Conservation (phyloP, 2,888 invertebrate species). For the Lithophane socia region DNA sequence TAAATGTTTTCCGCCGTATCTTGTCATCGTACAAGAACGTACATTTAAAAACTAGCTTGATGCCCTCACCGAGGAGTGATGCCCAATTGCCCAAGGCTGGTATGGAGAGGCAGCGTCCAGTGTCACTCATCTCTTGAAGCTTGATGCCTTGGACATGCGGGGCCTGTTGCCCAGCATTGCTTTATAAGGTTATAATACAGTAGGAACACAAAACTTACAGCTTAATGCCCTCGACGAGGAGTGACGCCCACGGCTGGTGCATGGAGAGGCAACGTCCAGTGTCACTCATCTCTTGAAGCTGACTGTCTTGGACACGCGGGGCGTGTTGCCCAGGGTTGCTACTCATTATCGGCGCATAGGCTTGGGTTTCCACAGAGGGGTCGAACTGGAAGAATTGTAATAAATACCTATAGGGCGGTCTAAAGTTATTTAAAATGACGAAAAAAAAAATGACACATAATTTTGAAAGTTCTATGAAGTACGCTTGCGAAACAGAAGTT, state of each 20-base stretch:
- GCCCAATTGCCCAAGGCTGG: conserved; percentile 99
- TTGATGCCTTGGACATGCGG: conserved; percentile 94
- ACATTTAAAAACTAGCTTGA: conserved; percentile 90
- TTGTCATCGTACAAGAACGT: not conserved
- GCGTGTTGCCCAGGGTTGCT: conserved; percentile 56
- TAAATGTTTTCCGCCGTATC: not conserved
- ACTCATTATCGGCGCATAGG: conserved; percentile 57
- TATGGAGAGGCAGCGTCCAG: conserved; percentile 97
- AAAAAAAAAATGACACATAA: not conserved
- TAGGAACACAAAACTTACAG: conserved; percentile 86
- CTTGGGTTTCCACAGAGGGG: conserved; percentile 70
- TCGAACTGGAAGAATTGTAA: conserved; percentile 70
- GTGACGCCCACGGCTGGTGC: conserved; percentile 99
- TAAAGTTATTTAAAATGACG: not conserved
- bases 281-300: conserved; percentile 95
- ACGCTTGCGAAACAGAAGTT: not conserved
- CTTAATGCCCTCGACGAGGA: conserved; percentile 98
- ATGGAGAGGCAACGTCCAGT: conserved; percentile 97
- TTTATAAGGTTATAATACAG: not conserved
- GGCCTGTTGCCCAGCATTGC: conserved; percentile 52
- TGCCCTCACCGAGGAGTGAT: conserved; percentile 96
- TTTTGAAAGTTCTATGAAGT: not conserved
- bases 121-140: conserved; percentile 95
- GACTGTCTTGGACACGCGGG: conserved; percentile 92
- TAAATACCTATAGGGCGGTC: not conserved